phyloP scores from a whole-genome alignment of 2,797 vertebrate genomes.

The Eulemur rubriventer region DNA sequence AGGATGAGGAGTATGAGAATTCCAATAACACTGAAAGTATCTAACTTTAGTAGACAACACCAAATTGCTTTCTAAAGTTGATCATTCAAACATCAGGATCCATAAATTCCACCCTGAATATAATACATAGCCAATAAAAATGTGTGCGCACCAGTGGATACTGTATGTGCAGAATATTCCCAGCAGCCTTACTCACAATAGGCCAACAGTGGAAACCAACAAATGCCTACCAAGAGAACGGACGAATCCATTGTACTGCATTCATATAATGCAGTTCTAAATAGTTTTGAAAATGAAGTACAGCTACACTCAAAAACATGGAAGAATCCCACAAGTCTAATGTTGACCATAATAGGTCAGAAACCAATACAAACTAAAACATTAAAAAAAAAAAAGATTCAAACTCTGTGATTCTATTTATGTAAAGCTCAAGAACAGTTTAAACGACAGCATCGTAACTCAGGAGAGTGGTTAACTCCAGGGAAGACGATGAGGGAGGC shows the following conservation, averaged over 20 bases:
- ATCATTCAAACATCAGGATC: not conserved
- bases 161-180: not conserved
- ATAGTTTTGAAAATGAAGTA: constrained; percentile 11
- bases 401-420: not conserved
- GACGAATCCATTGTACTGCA: not conserved
- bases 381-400: not conserved
- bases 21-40: not conserved
- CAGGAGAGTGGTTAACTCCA: not conserved
- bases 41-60: not conserved
- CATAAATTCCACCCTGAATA: not conserved
- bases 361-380: not conserved
- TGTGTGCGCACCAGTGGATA: not conserved
- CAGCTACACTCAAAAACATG: not conserved
- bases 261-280: not conserved
- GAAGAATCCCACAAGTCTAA: not conserved
- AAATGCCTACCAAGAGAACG: not conserved
- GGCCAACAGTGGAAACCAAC: not conserved
- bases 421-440: not conserved
- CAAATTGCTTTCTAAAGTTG: not conserved
- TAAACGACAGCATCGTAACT: not conserved
- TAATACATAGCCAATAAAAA: not conserved
- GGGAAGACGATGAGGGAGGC: not conserved
- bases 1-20: not conserved
- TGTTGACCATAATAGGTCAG: not conserved
- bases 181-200: not conserved